Base-by-base conservation (phyloP, 2,888 invertebrate genomes). In the Harpagoxenus sublaevis region DNA sequence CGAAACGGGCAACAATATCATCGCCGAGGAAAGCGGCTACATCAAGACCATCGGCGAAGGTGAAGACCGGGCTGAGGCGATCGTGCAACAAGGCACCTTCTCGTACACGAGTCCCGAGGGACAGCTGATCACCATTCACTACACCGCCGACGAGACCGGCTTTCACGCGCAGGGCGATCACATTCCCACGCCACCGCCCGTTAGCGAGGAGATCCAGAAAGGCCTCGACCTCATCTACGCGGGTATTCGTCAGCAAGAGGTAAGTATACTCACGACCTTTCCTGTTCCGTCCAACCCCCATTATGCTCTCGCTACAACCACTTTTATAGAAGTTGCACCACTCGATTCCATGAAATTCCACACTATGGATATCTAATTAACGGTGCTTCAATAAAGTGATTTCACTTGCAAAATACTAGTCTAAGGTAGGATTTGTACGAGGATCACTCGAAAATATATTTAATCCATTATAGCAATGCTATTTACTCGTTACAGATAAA, bases 191-290 rank as follows among this genome's bases (percentile, higher is more conserved):
- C 97, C 98, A 86, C 98, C 98, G 18, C 98, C 98, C 86, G 97
- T 98, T 42, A 97, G 98, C 78, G 96, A 97, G 87, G 98, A 98
- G 96, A 98, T 98, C 92, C 98, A 98, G 95, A 98, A 98, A 94
- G 98, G 98, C 79, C 96, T 98, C 86, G 98, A 98, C 95, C 97
- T 98, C 93, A 98, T 98, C 95, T 98, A 97, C 95, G 98, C 97
- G 84, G 98, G 98, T 92, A 98, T 98, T 90, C 97, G 97, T 93
- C 95, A 96, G 88, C 96, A 96, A 91, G 95, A 97, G 94, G 97
- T 96, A 93, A 89, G 83, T 87, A 83, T 85, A 84, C 84, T 79
- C 81, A 83, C 87, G 84, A 88, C 81, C 88, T 90, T 89, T 82
- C 66, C 60, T 74, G 62, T 84, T 78, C 81, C 85, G 77, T 86